Base-by-base conservation (phyloP, 2,888 invertebrate genomes). In the Tiphia femorata region DNA sequence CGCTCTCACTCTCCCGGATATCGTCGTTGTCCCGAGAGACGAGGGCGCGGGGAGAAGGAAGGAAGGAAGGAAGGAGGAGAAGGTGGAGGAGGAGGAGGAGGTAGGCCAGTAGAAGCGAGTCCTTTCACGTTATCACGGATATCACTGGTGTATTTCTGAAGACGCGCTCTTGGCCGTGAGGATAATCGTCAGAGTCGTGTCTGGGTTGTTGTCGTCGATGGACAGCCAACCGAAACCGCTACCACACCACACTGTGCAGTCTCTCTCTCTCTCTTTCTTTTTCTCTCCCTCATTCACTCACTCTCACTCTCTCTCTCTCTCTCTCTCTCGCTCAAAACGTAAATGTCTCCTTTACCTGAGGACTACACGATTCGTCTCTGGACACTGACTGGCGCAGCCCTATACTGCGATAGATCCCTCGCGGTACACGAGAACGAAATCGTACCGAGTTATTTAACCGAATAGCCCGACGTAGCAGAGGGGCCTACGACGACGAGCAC, bases 401-500 rank as follows among this genome's bases (percentile, higher is more conserved):
- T n/a, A 14, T 33, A 25, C 33, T 33, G 33, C n/a, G n/a, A n/a
- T 33, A 14, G 33, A n/a, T 14, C 12, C 25, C 8, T 25, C 6
- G 8, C 25, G 25, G 25, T n/a, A n/a, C n/a, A n/a, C n/a, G n/a
- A n/a, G n/a, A n/a, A n/a, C n/a, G n/a, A n/a, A n/a, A n/a, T n/a
- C n/a, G n/a, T n/a, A n/a, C n/a, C n/a, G n/a, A n/a, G n/a, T n/a
- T n/a, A n/a, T n/a, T n/a, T n/a, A n/a, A n/a, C n/a, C n/a, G n/a
- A 25, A 16, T 12, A 35, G 6, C 35, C 35, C 12, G 16, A 25
- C 8, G 8, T 25, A 8, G 8, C 25, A 8, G 25, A 25, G 6
- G 25, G 25, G 25, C 8, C 25, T 35, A 12, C n/a, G n/a, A 7
- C 33, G 41, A 55, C 61, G n/a, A n/a, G 60, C 64, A 37, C 43